phyloP scores from a whole-genome alignment of 2,797 vertebrate genomes.

The Oreonectes daqikongensis region DNA sequence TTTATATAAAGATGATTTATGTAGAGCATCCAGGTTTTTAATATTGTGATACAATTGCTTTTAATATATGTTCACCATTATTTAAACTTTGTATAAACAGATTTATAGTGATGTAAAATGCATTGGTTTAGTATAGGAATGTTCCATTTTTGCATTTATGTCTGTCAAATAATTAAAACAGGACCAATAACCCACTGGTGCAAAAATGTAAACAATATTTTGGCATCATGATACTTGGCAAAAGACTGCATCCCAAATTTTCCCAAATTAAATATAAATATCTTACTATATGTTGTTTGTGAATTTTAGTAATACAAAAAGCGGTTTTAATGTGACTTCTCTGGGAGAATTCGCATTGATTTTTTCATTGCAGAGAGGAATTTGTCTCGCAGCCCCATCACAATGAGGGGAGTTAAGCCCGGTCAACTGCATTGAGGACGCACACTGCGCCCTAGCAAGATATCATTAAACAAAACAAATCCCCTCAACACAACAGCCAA shows the following conservation, averaged over 20 bases:
- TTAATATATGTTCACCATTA: background rate
- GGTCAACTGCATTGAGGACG: constrained; percentile 34
- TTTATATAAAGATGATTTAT: background rate
- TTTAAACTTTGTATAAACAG: background rate
- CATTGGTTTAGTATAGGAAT: background rate
- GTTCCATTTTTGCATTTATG: background rate
- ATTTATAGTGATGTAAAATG: constrained; percentile 5
- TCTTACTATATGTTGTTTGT: too few species aligned
- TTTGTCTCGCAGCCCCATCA: constrained; percentile 36
- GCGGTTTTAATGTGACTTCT: background rate
- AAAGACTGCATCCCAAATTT: background rate
- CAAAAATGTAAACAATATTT: constrained; percentile 20
- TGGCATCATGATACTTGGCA: background rate
- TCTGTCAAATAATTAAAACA: background rate
- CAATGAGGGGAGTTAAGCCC: background rate
- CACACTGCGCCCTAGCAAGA: constrained; percentile 38
- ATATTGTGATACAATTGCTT: background rate
- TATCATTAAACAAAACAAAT: constrained; percentile 29
- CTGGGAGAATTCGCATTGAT: constrained; percentile 46
- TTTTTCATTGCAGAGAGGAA: constrained; percentile 49
- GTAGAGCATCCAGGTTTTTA: background rate
- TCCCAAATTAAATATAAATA: background rate
- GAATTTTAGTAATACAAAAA: constrained; percentile 7
- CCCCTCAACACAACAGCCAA: background rate
- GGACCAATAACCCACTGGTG: background rate